Percentiles rank a stretch among this genome's conserved stretches.
phyloP scores from a whole-genome alignment of 2,888 invertebrate species.

The Cepaea hortensis region DNA sequence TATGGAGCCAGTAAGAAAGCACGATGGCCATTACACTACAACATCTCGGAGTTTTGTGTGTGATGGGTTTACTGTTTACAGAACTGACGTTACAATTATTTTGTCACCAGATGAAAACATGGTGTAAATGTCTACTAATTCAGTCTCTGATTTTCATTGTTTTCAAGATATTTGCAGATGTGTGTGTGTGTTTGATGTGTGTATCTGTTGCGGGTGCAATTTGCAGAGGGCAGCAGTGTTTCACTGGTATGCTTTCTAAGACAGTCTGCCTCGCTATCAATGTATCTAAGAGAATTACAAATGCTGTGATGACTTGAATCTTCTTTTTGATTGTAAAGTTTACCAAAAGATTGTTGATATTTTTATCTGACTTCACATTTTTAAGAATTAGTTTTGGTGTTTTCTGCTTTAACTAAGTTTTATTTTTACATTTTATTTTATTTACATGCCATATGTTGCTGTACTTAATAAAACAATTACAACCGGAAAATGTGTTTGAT shows the following conservation, averaged over 20 bases:
- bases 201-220: background rate
- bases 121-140: too few relatives aligned
- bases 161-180: conserved; percentile 6
- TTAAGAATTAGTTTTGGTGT: background rate
- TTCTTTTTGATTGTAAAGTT: background rate
- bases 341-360: background rate
- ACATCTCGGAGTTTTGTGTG: too few relatives aligned
- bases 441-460: background rate
- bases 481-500: background rate
- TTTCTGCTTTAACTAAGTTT: background rate
- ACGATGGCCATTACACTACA: too few relatives aligned
- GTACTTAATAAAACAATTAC: background rate
- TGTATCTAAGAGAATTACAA: background rate
- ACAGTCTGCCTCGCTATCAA: background rate
- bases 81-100: too few relatives aligned
- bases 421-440: conserved; percentile 5
- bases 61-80: too few relatives aligned
- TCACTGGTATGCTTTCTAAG: background rate
- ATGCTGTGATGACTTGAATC: background rate
- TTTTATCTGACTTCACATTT: background rate
- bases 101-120: too few relatives aligned
- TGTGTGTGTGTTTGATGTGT: background rate
- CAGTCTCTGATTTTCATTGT: too few relatives aligned
- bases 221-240: background rate
- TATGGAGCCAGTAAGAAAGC: too few relatives aligned